phyloP scores from a whole-genome alignment of 2,888 invertebrate species.

The Caenorhabditis angaria region DNA sequence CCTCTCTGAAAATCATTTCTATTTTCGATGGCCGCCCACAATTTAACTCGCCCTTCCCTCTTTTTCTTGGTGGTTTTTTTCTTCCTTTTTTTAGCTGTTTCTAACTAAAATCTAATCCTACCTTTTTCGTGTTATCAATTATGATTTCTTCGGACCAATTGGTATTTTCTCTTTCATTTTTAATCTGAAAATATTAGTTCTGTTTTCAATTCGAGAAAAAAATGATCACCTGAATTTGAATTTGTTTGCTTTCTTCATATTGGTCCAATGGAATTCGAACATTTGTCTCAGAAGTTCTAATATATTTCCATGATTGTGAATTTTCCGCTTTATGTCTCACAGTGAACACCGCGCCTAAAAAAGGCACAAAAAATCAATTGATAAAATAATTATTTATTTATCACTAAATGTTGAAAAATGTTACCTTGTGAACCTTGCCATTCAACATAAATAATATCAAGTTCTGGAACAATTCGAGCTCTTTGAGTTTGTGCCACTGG shows the following conservation, averaged over 20 bases:
- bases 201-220: conserved; percentile 3
- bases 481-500: conserved; percentile 51
- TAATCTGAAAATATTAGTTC: conserved; percentile 45
- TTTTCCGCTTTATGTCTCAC: conserved; percentile 44
- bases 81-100: no score
- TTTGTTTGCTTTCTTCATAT: conserved; percentile 54
- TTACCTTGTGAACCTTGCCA: conserved; percentile 46
- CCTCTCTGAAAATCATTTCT: conserved; percentile 13
- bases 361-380: background rate
- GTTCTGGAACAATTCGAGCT: conserved; percentile 56
- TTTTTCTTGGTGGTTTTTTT: no score
- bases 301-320: conserved; percentile 50
- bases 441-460: conserved; percentile 61
- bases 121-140: conserved; percentile 52
- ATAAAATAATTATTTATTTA: background rate
- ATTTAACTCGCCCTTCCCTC: background rate
- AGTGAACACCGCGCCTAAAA: conserved; percentile 51
- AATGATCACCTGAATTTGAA: conserved; percentile 54
- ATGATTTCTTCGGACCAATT: conserved; percentile 62
- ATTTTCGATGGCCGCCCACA: background rate
- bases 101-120: no score
- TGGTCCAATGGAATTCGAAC: conserved; percentile 53
- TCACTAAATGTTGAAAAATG: background rate
- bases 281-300: conserved; percentile 48
- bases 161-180: conserved; percentile 58